Evolutionary conservation across 2,888 invertebrate species (phyloP), one percentile per base, ranked within the genome.

Genomic region (Helleia helle): DNA sequence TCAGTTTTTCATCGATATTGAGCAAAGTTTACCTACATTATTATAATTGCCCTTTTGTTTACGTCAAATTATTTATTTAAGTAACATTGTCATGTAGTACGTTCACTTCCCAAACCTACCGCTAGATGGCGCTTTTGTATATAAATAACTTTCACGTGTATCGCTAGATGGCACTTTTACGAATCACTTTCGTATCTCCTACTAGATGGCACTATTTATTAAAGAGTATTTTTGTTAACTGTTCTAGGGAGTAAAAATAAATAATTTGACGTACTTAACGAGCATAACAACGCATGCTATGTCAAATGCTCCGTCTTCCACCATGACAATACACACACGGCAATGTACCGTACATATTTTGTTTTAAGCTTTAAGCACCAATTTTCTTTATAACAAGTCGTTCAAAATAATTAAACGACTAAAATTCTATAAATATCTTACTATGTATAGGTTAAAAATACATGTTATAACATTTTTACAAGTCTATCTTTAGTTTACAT

Each of bases 311-410:
- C 81, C 64, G 63, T 69, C 58, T 60, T 63, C n/a, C 60, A 38
- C 65, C 71, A 67, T 72, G 77, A 81, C 81, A 81, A 76, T 77
- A 80, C 81, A 76, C 67, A 70, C 79, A 60, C 63, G 72, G 63
- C 75, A 60, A 66, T 67, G 70, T 12, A 34, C 68, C 77, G 64
- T 58, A 59, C 71, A 70, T 76, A 73, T 71, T 75, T 22, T 73
- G 63, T 70, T 77, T 73, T 83, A 83, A 84, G 83, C 83, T 80
- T 79, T 77, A 83, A 84, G 83, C 83, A 83, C 83, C 84, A 83
- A 84, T 80, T 83, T 83, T 84, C 74, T 77, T 84, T 81, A 81
- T 84, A 84, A 84, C 83, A 81, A 84, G 83, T 83, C 84, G 83
- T 84, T 84, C 79, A 77, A 84, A 84, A 84, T 83, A 83, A 80